phyloP scores from a whole-genome alignment of 2,113 vertebrate genomes.

The Otis tarda region DNA sequence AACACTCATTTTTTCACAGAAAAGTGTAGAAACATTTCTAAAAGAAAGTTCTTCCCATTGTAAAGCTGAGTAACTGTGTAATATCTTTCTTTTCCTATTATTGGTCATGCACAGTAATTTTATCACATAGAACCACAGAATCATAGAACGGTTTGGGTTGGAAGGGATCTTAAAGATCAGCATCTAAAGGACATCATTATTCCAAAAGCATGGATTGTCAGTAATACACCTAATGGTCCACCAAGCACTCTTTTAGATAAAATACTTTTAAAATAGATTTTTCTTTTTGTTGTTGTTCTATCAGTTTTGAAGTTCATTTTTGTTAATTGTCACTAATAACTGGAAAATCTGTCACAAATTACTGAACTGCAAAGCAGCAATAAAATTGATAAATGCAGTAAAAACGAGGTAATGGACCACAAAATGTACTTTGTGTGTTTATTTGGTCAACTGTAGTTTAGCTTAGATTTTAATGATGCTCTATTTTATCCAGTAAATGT shows the following conservation, averaged over 20 bases:
- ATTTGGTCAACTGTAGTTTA: conserved; percentile 23
- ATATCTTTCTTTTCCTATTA: not conserved
- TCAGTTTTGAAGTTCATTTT: not conserved
- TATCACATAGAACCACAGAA: not conserved
- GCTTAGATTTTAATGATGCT: conserved; percentile 29
- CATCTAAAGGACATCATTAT: no score
- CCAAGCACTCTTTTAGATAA: not conserved
- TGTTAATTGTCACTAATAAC: not conserved
- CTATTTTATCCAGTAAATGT: not conserved
- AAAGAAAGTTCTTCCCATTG: not conserved
- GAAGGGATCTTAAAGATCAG: no score
- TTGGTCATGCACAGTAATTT: not conserved
- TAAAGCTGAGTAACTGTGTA: not conserved
- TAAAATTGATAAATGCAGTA: conserved; percentile 29
- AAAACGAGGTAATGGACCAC: conserved; percentile 42
- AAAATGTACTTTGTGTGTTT: conserved; percentile 28
- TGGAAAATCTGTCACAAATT: conserved; percentile 23
- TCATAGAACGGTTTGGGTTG: no score
- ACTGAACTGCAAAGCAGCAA: conserved; percentile 1
- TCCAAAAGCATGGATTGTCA: no score
- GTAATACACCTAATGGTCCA: not conserved
- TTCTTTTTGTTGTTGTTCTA: not conserved
- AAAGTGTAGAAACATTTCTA: not conserved
- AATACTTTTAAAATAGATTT: not conserved
- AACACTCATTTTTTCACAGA: not conserved